Evolutionary conservation across 2,888 invertebrate genomes (phyloP).

Genomic region (Ryuthela nishihirai): DNA sequence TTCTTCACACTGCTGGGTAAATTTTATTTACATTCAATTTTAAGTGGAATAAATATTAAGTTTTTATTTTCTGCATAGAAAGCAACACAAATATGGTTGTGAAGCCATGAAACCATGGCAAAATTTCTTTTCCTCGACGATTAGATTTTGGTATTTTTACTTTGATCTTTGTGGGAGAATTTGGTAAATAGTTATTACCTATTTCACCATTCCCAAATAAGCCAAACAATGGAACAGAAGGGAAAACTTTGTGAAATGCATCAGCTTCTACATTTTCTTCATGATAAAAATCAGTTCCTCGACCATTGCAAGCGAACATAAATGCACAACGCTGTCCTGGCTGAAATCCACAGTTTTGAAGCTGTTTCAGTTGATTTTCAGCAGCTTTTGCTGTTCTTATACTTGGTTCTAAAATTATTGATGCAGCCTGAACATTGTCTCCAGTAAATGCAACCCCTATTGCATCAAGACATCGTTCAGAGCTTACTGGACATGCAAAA

Average conservation of each 20-base stretch:
- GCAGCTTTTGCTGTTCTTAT: constrained; percentile 34
- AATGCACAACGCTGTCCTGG: constrained; percentile 47
- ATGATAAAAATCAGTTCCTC: constrained; percentile 47
- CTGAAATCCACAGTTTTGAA: constrained; percentile 39
- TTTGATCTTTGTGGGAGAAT: not conserved
- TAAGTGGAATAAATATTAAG: too few species aligned
- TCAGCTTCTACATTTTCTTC: constrained; percentile 50
- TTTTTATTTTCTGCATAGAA: constrained; percentile 10
- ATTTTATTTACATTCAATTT: too few species aligned
- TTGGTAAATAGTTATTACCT: constrained; percentile 47
- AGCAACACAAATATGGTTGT: constrained; percentile 27
- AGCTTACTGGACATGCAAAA: not conserved
- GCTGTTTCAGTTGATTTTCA: constrained; percentile 36
- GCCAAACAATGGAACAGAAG: constrained; percentile 53
- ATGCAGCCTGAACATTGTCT: constrained; percentile 43
- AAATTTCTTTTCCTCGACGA: not conserved
- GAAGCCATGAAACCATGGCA: constrained; percentile 8
- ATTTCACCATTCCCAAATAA: constrained; percentile 55
- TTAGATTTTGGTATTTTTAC: not conserved
- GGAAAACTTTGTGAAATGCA: constrained; percentile 51
- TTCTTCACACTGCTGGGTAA: too few species aligned
- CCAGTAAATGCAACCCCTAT: constrained; percentile 37
- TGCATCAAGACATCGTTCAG: not conserved
- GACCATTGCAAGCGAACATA: constrained; percentile 54
- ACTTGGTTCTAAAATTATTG: constrained; percentile 41